Evolutionary conservation across 2,888 invertebrate genomes (phyloP).

Genomic region (Anarsia innoxiella): DNA sequence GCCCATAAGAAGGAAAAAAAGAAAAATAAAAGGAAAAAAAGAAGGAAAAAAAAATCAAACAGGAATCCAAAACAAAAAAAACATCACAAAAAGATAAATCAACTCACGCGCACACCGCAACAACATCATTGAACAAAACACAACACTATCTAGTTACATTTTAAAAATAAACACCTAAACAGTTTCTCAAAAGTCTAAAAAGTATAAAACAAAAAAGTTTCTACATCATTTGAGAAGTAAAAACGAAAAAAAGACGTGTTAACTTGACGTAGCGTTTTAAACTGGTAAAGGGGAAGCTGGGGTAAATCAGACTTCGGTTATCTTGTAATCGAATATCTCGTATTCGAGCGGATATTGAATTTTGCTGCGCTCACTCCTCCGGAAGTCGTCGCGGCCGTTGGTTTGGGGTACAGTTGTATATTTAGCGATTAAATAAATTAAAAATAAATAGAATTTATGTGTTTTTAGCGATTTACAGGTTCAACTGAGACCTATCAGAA

Average conservation of each 20-base stretch:
- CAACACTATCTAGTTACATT: conserved; percentile 26
- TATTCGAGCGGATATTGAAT: conserved; percentile 66
- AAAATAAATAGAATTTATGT: too few species aligned
- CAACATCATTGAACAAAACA: not conserved
- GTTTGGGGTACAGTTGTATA: conserved; percentile 28
- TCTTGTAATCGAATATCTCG: conserved; percentile 59
- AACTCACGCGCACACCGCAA: not conserved
- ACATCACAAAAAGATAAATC: too few species aligned
- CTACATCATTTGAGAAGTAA: too few species aligned
- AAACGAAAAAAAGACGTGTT: conserved; percentile 8
- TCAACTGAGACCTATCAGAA: too few species aligned
- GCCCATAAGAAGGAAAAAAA: too few species aligned
- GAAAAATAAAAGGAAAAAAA: too few species aligned
- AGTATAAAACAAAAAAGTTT: too few species aligned
- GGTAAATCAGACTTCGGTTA: conserved; percentile 41
- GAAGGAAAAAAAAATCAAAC: not conserved
- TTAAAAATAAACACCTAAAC: conserved; percentile 26
- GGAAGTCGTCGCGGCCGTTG: conserved; percentile 51
- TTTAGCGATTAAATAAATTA: too few species aligned
- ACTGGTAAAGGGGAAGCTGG: conserved; percentile 23
- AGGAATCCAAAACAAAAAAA: not conserved
- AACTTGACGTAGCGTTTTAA: conserved; percentile 28
- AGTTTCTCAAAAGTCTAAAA: too few species aligned
- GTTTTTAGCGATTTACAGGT: too few species aligned
- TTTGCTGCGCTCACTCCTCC: conserved; percentile 53